phyloP scores from a whole-genome alignment of 1,140 invertebrate species.

The Temnothorax nylanderi region DNA sequence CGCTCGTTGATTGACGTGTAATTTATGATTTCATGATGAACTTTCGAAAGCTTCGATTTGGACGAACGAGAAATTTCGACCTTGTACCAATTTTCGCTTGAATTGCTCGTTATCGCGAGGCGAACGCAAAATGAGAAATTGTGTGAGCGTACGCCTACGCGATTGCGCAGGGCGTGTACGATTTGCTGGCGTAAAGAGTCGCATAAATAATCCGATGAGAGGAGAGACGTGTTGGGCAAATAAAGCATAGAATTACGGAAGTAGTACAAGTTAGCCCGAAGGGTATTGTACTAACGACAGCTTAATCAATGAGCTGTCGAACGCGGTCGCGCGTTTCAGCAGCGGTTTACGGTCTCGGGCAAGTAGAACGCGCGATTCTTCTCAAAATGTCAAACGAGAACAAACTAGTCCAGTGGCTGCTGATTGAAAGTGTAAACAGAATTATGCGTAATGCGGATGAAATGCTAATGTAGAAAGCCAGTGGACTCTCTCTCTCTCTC shows the following conservation, averaged over 20 bases:
- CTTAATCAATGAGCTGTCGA: constrained; percentile 57
- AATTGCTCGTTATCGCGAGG: constrained; percentile 8
- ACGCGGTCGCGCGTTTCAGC: constrained; percentile 20
- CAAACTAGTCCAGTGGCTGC: not conserved
- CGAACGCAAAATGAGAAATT: not conserved
- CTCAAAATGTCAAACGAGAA: constrained; percentile 1
- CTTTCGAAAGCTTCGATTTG: not conserved
- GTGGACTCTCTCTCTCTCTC: not conserved
- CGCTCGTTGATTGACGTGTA: not conserved
- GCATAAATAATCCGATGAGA: constrained; percentile 24
- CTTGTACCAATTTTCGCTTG: not conserved
- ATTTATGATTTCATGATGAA: not conserved
- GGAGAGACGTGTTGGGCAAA: not conserved
- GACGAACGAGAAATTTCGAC: not conserved
- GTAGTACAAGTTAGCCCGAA: constrained; percentile 27
- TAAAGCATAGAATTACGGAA: constrained; percentile 24
- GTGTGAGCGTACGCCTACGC: not conserved
- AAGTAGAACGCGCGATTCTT: constrained; percentile 33
- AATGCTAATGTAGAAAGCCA: not conserved
- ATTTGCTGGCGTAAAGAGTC: not conserved
- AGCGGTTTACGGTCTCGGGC: not conserved
- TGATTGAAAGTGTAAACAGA: constrained; percentile 33
- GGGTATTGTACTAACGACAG: constrained; percentile 33
- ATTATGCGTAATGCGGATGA: constrained; percentile 17
- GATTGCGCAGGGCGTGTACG: not conserved